These are phyloP conservation scores for Platycnemis pennipes DNA, from an alignment of 2,888 invertebrate species.

Conservation along the genomic window DNA sequence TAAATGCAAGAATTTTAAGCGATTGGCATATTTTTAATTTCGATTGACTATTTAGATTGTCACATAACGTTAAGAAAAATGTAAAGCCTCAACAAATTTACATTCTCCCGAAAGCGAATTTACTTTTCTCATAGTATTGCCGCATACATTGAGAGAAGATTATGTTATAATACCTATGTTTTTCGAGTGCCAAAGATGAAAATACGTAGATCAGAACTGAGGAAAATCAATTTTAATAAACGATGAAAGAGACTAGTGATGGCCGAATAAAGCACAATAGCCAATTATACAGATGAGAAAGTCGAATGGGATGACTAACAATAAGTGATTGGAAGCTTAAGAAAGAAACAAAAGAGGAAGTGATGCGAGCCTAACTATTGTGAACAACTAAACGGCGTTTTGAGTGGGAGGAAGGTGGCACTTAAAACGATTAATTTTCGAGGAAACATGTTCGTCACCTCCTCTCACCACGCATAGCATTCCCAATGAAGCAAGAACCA, in stretches of 20 bases:
- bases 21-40: no score
- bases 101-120: no score
- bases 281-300: not conserved
- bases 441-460: slow-evolving; percentile 8
- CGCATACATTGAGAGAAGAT: no score
- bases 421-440: not conserved
- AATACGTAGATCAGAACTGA: no score
- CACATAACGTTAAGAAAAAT: no score
- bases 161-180: no score
- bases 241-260: not conserved
- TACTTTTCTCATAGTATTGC: no score
- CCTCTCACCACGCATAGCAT: not conserved
- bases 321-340: not conserved
- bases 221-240: no score
- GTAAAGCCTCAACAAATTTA: no score
- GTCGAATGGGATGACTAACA: not conserved
- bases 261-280: not conserved
- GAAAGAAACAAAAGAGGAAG: not conserved
- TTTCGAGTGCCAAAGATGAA: no score
- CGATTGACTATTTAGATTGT: no score
- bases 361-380: not conserved
- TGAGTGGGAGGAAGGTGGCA: not conserved
- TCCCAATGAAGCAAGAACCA: not conserved
- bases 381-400: not conserved
- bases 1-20: no score